phyloP scores from a whole-genome alignment of 2,888 invertebrate genomes.

The Pristionchus entomophagus region DNA sequence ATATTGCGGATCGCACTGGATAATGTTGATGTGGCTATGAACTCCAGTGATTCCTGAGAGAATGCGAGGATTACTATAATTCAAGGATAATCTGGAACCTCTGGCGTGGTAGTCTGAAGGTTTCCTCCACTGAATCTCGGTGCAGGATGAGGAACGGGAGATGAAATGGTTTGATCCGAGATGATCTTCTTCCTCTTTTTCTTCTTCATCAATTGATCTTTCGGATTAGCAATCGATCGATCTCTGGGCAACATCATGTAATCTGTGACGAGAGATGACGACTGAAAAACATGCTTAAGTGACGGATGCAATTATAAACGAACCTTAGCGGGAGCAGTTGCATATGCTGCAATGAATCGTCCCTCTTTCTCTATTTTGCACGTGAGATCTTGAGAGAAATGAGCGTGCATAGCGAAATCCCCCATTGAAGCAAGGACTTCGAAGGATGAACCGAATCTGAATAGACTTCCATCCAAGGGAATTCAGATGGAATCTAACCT shows the following conservation, averaged over 20 bases:
- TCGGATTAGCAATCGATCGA: conserved; percentile 8
- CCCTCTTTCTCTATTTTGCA: conserved; percentile 61
- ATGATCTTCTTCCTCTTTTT: conserved; percentile 20
- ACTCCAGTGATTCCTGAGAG: background rate
- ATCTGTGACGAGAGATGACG: background rate
- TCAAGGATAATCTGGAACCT: background rate
- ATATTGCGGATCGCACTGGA: background rate
- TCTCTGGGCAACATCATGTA: conserved; percentile 35
- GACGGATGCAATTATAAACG: background rate
- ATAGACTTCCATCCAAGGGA: background rate
- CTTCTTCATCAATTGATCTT: background rate
- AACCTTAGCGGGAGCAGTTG: conserved; percentile 27
- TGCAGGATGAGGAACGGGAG: background rate
- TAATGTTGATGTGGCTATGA: background rate
- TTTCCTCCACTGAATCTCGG: conserved; percentile 7
- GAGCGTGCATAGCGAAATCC: conserved; percentile 58
- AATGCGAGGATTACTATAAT: background rate
- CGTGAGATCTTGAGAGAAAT: conserved; percentile 58
- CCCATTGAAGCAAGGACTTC: conserved; percentile 58
- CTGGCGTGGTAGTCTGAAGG: background rate
- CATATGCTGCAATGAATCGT: conserved; percentile 52
- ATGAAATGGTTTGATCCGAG: background rate
- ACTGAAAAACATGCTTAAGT: background rate
- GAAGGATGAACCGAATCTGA: conserved; percentile 61
- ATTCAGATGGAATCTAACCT: too few relatives aligned